Percentiles rank a stretch among this genome's conserved stretches.
Conservation (phyloP, 2,797 vertebrate genomes). For the Etheostoma perlongum region DNA sequence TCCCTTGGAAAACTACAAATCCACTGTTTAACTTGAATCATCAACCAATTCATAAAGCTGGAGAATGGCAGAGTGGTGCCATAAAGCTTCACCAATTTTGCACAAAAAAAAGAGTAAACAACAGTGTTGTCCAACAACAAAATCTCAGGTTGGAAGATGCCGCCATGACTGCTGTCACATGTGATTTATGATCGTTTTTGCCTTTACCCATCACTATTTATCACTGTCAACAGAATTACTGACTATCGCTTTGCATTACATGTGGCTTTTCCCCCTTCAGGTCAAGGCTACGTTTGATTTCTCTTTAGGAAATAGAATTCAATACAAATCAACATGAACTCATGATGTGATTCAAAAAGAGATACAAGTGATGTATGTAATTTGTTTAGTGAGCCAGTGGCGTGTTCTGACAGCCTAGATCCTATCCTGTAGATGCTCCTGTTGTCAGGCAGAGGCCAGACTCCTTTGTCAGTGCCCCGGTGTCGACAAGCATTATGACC, state of each 20-base stretch:
- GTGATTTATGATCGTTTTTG: constrained; percentile 79
- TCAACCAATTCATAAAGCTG: not conserved
- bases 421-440: constrained; percentile 47
- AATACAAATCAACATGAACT: constrained; percentile 10
- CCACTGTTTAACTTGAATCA: not conserved
- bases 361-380: constrained; percentile 33
- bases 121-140: constrained; percentile 15
- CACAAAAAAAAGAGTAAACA: constrained; percentile 25
- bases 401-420: constrained; percentile 40
- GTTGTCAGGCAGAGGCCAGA: constrained; percentile 55
- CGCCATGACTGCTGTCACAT: constrained; percentile 70
- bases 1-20: not conserved
- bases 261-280: constrained; percentile 19
- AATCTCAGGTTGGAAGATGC: constrained; percentile 38
- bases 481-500: constrained; percentile 64
- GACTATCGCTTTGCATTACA: constrained; percentile 40
- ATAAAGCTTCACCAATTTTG: constrained; percentile 11
- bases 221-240: constrained; percentile 73
- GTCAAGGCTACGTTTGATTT: constrained; percentile 39
- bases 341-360: not conserved
- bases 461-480: constrained; percentile 59
- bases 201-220: constrained; percentile 70
- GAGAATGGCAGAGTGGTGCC: not conserved
- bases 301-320: not conserved
- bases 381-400: constrained; percentile 33